These are phyloP conservation scores for Anguilla japonica DNA, from an alignment of 2,113 vertebrate genomes.

Conservation along the genomic window DNA sequence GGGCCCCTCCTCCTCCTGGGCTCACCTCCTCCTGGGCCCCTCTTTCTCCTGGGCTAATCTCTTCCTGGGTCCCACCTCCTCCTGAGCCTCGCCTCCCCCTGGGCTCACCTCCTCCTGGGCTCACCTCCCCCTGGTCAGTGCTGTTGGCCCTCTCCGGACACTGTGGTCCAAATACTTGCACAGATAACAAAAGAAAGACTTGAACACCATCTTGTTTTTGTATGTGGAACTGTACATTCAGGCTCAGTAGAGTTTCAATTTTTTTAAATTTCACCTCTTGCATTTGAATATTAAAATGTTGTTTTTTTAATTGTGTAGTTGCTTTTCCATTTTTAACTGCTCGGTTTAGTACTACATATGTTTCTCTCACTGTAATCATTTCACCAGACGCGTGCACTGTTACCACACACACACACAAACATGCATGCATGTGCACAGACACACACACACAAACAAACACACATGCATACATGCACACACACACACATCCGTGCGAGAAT, in stretches of 20 bases:
- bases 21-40: too few species aligned
- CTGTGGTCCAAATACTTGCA: slow-evolving; percentile 18
- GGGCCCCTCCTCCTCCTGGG: too few species aligned
- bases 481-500: too few species aligned
- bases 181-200: slow-evolving; percentile 7
- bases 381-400: not conserved
- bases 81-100: too few species aligned
- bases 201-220: slow-evolving; percentile 20
- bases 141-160: slow-evolving; percentile 10
- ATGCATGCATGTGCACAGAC: too few species aligned
- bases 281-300: slow-evolving; percentile 34
- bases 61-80: too few species aligned
- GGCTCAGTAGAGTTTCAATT: slow-evolving; percentile 24
- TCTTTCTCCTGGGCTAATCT: too few species aligned
- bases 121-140: not conserved
- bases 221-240: slow-evolving; percentile 33
- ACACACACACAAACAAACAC: not conserved
- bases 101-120: not conserved
- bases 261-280: slow-evolving; percentile 34
- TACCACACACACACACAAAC: too few species aligned
- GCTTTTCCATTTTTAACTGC: not conserved
- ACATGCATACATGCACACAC: too few species aligned
- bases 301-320: slow-evolving; percentile 24
- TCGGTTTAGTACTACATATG: not conserved
- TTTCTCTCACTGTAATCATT: not conserved